These are phyloP conservation scores for Zaprionus tsacasi DNA, from an alignment of 1,140 invertebrate species.

Conservation along the genomic window DNA sequence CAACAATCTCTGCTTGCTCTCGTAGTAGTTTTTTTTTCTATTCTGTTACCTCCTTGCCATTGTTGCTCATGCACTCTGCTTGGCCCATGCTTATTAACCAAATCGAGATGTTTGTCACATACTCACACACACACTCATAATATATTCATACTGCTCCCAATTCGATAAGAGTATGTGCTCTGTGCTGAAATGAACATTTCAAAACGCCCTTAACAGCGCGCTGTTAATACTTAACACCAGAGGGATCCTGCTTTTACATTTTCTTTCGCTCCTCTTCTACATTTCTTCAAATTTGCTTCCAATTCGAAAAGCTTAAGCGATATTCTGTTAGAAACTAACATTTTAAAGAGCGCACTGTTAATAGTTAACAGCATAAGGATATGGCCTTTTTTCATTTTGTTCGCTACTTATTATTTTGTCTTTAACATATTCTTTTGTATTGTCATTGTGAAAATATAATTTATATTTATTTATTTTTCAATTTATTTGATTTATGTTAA, in stretches of 20 bases:
- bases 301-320: neutral
- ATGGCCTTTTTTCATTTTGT: neutral
- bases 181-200: neutral
- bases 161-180: neutral
- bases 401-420: constrained; percentile 31
- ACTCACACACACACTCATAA: constrained; percentile 38
- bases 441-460: constrained; percentile 27
- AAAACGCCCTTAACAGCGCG: neutral
- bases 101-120: constrained; percentile 22
- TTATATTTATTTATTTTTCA: constrained; percentile 32
- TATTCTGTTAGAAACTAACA: neutral
- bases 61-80: constrained; percentile 22
- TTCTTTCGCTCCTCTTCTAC: constrained; percentile 4
- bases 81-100: constrained; percentile 37
- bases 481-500: constrained; percentile 48
- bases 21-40: constrained; percentile 9
- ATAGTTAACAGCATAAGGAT: constrained; percentile 1
- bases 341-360: neutral
- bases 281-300: neutral
- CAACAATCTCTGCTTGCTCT: constrained; percentile 39
- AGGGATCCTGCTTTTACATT: neutral
- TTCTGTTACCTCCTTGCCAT: neutral
- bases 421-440: constrained; percentile 23
- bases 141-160: constrained; percentile 25
- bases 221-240: neutral